A percentile compares a stretch with the other conserved stretches of the same genome.
Conservation (phyloP, 2,113 vertebrate genomes). For the Capreolus pygargus region DNA sequence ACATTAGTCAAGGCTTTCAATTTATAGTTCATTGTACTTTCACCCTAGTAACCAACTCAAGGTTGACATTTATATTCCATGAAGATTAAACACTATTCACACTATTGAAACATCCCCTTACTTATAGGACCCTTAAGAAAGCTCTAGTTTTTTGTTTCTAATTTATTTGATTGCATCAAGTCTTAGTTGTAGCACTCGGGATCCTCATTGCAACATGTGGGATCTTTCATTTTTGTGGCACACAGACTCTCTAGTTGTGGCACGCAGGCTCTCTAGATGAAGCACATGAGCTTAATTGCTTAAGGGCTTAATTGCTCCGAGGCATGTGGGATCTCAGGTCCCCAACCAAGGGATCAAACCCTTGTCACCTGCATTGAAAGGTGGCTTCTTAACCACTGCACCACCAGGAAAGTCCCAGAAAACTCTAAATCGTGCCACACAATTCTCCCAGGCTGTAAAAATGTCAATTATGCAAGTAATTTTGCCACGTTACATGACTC, state of each 20-base stretch:
- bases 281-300: not conserved
- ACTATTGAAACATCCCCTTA: not conserved
- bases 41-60: not conserved
- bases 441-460: conserved; percentile 14
- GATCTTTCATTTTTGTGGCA: not conserved
- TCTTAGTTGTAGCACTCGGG: not conserved
- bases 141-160: not conserved
- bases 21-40: conserved; percentile 12
- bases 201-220: not conserved
- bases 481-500: not conserved
- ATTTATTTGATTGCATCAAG: not conserved
- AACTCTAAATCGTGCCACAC: conserved; percentile 3
- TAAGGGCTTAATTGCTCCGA: not conserved
- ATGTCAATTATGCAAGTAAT: not conserved
- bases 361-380: not conserved
- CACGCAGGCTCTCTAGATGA: not conserved
- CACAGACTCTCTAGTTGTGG: not conserved
- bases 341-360: not conserved
- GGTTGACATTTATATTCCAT: conserved; percentile 16
- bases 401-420: not conserved
- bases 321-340: not conserved
- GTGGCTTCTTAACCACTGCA: not conserved
- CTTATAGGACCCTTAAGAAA: not conserved
- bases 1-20: not conserved
- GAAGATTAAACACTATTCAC: not conserved